A percentile compares a stretch with the other conserved stretches of the same genome.
These are phyloP conservation scores for Augochlora pura DNA, from an alignment of 1,140 invertebrate species.

Conservation along the genomic window DNA sequence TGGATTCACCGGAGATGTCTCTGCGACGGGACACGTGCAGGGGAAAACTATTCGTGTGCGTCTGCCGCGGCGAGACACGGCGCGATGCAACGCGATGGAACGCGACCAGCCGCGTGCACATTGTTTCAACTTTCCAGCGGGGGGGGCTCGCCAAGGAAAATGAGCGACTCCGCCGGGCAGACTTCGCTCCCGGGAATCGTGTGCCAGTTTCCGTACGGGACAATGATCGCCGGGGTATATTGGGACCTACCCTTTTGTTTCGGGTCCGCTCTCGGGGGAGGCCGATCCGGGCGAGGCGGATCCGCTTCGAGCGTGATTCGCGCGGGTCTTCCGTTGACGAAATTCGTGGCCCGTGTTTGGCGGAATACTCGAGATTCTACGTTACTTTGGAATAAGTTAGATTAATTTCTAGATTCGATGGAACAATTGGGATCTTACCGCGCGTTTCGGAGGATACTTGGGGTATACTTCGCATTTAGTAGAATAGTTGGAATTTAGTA, in stretches of 20 bases:
- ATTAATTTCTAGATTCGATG: too few species aligned
- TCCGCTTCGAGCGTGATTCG: too few species aligned
- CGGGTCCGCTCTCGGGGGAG: background rate
- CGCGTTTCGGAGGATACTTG: too few species aligned
- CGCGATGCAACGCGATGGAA: too few species aligned
- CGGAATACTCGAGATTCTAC: too few species aligned
- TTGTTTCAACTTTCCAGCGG: slow-evolving; percentile 28
- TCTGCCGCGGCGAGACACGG: background rate
- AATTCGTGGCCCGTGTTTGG: too few species aligned
- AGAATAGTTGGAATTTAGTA: too few species aligned
- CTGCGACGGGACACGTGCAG: slow-evolving; percentile 16
- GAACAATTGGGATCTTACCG: too few species aligned
- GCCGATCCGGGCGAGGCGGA: too few species aligned
- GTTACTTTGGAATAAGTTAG: too few species aligned
- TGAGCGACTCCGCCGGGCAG: background rate
- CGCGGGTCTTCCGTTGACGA: too few species aligned
- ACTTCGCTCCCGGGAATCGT: slow-evolving; percentile 10
- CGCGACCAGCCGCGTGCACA: background rate
- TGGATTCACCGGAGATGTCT: slow-evolving; percentile 34
- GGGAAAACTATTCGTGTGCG: background rate
- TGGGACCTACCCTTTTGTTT: background rate
- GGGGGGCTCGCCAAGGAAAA: slow-evolving; percentile 49
- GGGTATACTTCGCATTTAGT: too few species aligned
- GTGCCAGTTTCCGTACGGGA: slow-evolving; percentile 15
- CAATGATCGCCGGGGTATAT: slow-evolving; percentile 12